phyloP scores from a whole-genome alignment of 1,140 invertebrate genomes.

The Nasonia giraulti region DNA sequence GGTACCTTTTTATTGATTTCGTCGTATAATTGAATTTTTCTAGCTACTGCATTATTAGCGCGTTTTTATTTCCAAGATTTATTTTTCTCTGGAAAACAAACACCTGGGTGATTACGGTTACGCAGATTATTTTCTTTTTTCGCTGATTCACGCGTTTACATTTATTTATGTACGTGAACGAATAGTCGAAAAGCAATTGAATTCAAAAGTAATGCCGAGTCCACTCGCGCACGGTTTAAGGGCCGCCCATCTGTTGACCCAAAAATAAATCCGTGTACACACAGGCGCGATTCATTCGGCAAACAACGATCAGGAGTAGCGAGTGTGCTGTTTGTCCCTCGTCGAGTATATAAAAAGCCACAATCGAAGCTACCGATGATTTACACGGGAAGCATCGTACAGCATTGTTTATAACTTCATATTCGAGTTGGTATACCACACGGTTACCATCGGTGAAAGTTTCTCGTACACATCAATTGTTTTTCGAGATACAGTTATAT shows the following conservation, averaged over 20 bases:
- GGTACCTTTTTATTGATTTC: neutral
- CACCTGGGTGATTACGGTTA: too few species aligned
- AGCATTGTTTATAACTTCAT: constrained; percentile 33
- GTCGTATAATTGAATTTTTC: neutral
- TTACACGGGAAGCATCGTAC: too few species aligned
- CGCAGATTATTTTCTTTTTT: too few species aligned
- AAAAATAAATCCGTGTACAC: neutral
- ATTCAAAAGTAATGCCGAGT: too few species aligned
- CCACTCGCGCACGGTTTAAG: neutral
- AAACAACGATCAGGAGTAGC: neutral
- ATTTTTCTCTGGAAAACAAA: neutral
- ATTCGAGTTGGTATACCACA: neutral
- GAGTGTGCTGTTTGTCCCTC: neutral
- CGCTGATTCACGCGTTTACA: too few species aligned
- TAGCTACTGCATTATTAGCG: neutral
- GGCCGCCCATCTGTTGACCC: neutral
- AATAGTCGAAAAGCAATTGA: too few species aligned
- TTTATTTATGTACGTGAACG: too few species aligned
- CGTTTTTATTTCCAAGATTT: too few species aligned
- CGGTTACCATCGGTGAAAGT: constrained; percentile 20
- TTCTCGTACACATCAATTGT: constrained; percentile 1
- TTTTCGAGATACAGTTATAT: constrained; percentile 15
- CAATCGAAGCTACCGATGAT: too few species aligned
- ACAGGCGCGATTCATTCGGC: neutral
- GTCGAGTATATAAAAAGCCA: neutral